Base-by-base conservation (phyloP, 2,797 vertebrate genomes). In the Taenioides sp. region DNA sequence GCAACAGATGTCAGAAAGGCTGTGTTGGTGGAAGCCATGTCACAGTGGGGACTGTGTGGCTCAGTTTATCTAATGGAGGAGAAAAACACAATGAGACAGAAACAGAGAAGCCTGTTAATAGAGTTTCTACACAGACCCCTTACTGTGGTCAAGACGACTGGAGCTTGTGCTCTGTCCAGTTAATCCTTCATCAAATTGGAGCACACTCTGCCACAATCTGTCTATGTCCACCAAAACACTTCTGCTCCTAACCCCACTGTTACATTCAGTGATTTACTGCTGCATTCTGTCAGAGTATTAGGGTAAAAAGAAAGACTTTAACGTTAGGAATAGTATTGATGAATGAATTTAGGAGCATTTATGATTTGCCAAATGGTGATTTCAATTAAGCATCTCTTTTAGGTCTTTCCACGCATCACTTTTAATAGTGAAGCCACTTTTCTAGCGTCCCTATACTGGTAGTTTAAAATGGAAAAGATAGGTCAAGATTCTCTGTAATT, bases 1-100 rank as follows among this genome's bases (percentile, higher is more conserved):
- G 86, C 83, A 88, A 88, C 85, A 90, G 86, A 88, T 86, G 85
- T 80, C 82, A 86, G 84, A 80, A 85, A 7, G 67, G 74, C 81
- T 67, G 66, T 70, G 69, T 25, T 67, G 65, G 84, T 10, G 74
- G 75, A 83, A 75, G 75, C 71, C 62, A 65, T 75, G 78, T 70
- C 73, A 73, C 50, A 67, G 69, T 71, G 74, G 70, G 81, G 79
- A 79, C 76, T 79, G 65, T 34, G 80, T 81, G 22, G 43, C 63
- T 49, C 27, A 54, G 25, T 66, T 52, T 66, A 72, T 85, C 80
- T 89, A 87, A 91, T 86, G 88, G 85, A 87, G 84, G 47, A 69
- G 83, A 81, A 83, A 79, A 82, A 84, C 83, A 72, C 72, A 75
- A 76, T 71, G 61, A 43, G 78, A 78, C 84, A 72, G 79, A 69